Percentiles rank a stretch among this genome's conserved stretches.
These are phyloP conservation scores for Falcunculus frontatus DNA, from an alignment of 2,113 vertebrate species.

Conservation along the genomic window DNA sequence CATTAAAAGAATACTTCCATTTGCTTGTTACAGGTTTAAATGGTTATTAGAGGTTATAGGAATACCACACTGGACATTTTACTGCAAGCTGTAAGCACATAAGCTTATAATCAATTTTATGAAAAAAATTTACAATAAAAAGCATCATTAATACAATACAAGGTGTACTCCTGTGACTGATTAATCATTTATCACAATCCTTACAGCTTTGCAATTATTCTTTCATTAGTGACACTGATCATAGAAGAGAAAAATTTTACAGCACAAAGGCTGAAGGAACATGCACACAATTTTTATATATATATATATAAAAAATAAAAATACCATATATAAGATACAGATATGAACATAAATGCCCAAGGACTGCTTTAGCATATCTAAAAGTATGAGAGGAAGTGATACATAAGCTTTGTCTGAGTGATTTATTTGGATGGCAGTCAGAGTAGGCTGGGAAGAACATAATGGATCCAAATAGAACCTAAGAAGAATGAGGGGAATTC, in stretches of 20 bases:
- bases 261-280: neutral
- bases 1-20: neutral
- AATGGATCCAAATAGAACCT: neutral
- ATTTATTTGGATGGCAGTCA: neutral
- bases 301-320: neutral
- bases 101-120: neutral
- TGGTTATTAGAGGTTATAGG: neutral
- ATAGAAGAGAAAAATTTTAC: neutral
- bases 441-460: neutral
- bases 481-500: neutral
- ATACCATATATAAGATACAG: neutral
- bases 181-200: neutral
- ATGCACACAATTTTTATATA: neutral
- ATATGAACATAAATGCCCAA: neutral
- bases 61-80: neutral
- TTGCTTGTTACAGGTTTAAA: neutral
- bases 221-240: neutral
- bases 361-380: neutral
- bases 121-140: neutral
- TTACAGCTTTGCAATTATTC: neutral
- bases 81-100: neutral
- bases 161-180: neutral
- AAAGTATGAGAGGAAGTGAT: neutral
- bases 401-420: neutral
- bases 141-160: neutral